Evolutionary conservation across 2,797 vertebrate species (phyloP), one percentile per base, ranked within the genome.

Genomic region (Serranus cabrilla): DNA sequence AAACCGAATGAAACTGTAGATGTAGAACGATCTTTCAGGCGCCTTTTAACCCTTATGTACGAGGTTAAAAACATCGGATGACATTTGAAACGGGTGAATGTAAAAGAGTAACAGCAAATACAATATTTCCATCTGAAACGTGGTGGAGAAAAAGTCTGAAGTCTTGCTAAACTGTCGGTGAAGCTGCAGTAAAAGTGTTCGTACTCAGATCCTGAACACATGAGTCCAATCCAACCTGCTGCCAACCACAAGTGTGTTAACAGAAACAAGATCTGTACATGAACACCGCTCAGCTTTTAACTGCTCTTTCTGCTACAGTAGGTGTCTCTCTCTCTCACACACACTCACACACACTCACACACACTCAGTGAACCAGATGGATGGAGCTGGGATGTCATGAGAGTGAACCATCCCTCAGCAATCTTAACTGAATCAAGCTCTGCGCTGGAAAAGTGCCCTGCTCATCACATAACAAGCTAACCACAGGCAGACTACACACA

Each of bases 371-470:
- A 42, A n/a, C 57, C 79, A 84, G 54, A 81, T 76, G 82, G 37
- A 7, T 39, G 27, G 46, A 57, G 71, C 58, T 68, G 62, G 64
- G 70, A 5, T 83, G 37, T 74, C 61, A 77, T 43, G 78, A 77
- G 54, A 74, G 65, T 1, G 20, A 81, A 50, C 12, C 51, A 20
- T 69, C 73, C 31, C 43, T 74, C 23, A 18, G 23, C 51, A 61
- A 76, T 81, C 72, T 85, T 81, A 70, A 83, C 39, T 34, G 62
- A 81, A 83, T 83, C 81, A 83, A 66, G 65, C 21, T 0, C 55
- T 27, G 25, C 4, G 20, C 20, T 68, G 71, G 69, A 83, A 85
- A 81, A 60, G 46, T 43, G 42, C 71, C 71, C 37, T 47, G 69
- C 73, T 80, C 73, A 59, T 77, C 73, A 23, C 67, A 82, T 37